Evolutionary conservation across 2,113 vertebrate genomes (phyloP).

Genomic region (Silurus glanis): DNA sequence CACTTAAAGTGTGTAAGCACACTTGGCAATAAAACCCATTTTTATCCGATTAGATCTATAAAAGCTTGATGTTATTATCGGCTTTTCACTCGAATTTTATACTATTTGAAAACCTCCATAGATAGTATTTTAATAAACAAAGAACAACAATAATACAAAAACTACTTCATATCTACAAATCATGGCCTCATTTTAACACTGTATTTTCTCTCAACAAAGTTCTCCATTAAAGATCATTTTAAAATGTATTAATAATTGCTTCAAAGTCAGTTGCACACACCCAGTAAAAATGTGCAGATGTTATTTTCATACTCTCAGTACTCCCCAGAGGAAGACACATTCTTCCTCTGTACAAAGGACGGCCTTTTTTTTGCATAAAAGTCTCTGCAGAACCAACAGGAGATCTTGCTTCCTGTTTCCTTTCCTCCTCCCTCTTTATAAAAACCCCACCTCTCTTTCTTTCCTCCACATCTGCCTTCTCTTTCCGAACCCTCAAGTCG

Average conservation of each 20-base stretch:
- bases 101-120: not conserved
- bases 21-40: not conserved
- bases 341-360: conserved; percentile 19
- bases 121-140: not conserved
- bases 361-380: conserved; percentile 31
- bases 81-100: not conserved
- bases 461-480: conserved; percentile 67
- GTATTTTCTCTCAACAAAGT: not conserved
- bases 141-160: not conserved
- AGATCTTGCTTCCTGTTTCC: conserved; percentile 61
- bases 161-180: not conserved
- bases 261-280: not conserved
- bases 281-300: conserved; percentile 36
- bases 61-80: too few species aligned
- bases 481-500: conserved; percentile 72
- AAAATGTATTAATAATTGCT: conserved; percentile 20
- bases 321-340: conserved; percentile 23
- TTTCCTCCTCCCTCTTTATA: conserved; percentile 62
- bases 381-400: conserved; percentile 28
- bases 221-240: not conserved
- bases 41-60: too few species aligned
- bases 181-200: not conserved
- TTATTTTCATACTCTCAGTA: conserved; percentile 30
- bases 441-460: conserved; percentile 61
- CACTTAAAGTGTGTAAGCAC: not conserved